Base-by-base conservation (phyloP, 2,888 invertebrate genomes). In the Lissonota sp. region DNA sequence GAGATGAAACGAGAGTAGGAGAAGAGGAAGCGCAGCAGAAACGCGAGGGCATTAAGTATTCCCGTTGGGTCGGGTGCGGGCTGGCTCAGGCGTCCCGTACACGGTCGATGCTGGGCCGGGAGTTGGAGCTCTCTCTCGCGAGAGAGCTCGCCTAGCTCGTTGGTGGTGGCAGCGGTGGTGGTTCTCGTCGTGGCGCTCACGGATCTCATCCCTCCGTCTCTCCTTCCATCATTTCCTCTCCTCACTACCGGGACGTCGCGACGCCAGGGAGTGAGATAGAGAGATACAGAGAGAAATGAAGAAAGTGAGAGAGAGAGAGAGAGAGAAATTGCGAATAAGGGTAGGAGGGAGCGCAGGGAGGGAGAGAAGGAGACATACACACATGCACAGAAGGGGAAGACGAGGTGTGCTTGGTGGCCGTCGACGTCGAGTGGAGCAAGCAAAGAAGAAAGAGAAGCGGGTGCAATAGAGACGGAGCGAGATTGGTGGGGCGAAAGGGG, bases 1-100 rank as follows among this genome's bases (percentile, higher is more conserved):
- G 37, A 58, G 77, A 77, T 55, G 70, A 70, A 64, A 76, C 76
- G 76, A 44, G 76, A 73, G 55, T 42, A 64, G 63, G 70, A 75
- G 66, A 51, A 40, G 62, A 71, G 70, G 72, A 66, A 72, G 57
- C 80, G 79, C 79, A 79, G 82, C 80, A 80, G 83, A 79, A 84
- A 83, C 85, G 87, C 73, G 64, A 81, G 81, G 87, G 90, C 90
- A 91, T 91, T 91, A 90, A 90, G 91, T 90, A 91, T 91, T 91
- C 91, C 89, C 90, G 91, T 91, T 91, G 90, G 91, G 88, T 89
- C 87, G 88, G 87, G 58, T 66, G 87, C 83, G 79, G 87, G 85
- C 86, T 87, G 84, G 84, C 83, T 84, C 82, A 84, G 76, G 81
- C 84, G 86, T 86, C 87, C 87, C 87, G 87, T 89, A 72, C 79